Base-by-base conservation (phyloP, 2,797 vertebrate species). In the Megalops cyprinoides region DNA sequence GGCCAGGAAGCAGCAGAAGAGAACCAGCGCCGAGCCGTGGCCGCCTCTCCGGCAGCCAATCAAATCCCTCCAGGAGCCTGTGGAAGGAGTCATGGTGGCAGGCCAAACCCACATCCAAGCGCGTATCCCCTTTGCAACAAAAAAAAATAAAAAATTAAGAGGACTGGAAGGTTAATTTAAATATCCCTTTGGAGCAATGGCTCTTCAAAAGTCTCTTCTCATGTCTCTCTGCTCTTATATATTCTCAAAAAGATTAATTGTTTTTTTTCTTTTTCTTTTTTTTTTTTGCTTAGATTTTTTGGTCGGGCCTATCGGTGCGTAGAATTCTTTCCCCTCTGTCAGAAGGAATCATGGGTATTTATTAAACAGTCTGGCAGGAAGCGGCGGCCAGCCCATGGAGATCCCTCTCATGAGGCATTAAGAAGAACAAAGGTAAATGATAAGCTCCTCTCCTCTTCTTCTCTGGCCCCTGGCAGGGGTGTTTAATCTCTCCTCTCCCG, bases 1-100 rank as follows among this genome's bases (percentile, higher is more conserved):
- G 3, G 84, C 44, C 67, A 83, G 78, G 81, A 85, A 81, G 18
- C 77, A 87, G 86, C 85, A 90, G 81, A 86, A 82, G 83, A 93
- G 85, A 74, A 91, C 82, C 56, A 90, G 75, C 81, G 86, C 55
- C 86, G 83, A 51, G 76, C 80, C 81, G 86, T 79, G 87, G 79
- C 87, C 79, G 18, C 85, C 78, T 1, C 83, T 84, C 82, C 83
- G 76, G 82, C 87, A 84, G 83, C 87, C 85, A 76, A 67, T 84
- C 87, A 88, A 82, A 48, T 77, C 78, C 84, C 85, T 76, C 46
- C 53, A 85, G 84, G 87, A 91, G 88, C 88, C 87, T 83, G 84
- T 74, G 82, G 55, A 87, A 83, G 87, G 84, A 89, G 88, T 90
- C 94, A 94, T 94, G 85, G 87, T 87, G 88, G 88, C 87, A 85